Percentiles rank a stretch among this genome's conserved stretches.
Evolutionary conservation across 2,113 vertebrate species (phyloP).

Genomic region (Anoura caudifer): DNA sequence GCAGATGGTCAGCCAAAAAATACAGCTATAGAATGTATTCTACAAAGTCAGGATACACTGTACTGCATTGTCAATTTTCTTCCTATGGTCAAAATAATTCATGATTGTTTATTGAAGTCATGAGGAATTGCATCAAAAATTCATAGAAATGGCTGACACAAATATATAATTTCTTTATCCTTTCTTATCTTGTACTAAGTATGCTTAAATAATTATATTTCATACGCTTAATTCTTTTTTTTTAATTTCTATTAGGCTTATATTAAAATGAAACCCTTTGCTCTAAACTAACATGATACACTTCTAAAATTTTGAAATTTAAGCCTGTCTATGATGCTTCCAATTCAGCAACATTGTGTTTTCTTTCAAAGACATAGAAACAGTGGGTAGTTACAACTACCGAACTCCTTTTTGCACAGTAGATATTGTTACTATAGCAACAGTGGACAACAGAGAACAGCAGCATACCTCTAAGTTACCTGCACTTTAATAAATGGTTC

Average conservation of each 20-base stretch:
- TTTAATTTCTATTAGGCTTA: neutral
- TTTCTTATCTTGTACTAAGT: neutral
- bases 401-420: neutral
- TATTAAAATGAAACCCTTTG: neutral
- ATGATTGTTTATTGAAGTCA: neutral
- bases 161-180: neutral
- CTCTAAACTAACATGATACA: neutral
- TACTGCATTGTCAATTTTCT: neutral
- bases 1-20: neutral
- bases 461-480: neutral
- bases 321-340: neutral
- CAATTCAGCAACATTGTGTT: neutral
- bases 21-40: neutral
- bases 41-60: neutral
- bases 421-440: slow-evolving; percentile 57
- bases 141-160: neutral
- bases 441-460: neutral
- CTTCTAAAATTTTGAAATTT: neutral
- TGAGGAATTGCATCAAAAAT: neutral
- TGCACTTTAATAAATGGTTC: slow-evolving; percentile 47
- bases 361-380: neutral
- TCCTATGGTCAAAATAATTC: neutral
- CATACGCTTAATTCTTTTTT: neutral
- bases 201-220: neutral
- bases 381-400: neutral